A percentile compares a stretch with the other conserved stretches of the same genome.
phyloP scores from a whole-genome alignment of 2,797 vertebrate genomes.

The Furcifer pardalis region DNA sequence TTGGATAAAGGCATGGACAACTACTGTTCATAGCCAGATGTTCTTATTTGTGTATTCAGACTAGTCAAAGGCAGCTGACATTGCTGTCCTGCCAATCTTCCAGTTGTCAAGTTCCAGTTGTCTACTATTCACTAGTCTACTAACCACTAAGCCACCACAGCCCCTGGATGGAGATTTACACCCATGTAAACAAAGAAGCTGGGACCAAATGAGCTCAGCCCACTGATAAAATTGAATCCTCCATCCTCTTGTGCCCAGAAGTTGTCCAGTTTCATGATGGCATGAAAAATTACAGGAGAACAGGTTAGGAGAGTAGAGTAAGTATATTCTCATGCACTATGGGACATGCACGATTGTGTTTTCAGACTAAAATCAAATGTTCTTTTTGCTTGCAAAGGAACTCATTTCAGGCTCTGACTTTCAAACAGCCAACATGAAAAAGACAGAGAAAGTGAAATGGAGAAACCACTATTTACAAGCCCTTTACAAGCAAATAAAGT shows the following conservation, averaged over 20 bases:
- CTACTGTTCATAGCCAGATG: background rate
- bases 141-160: no score
- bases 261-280: background rate
- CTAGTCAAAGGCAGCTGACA: background rate
- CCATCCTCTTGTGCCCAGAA: background rate
- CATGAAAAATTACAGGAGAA: background rate
- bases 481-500: background rate
- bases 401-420: background rate
- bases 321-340: background rate
- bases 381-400: background rate
- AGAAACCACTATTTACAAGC: background rate
- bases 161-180: no score
- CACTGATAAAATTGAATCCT: no score
- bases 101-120: no score
- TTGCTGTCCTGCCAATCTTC: no score
- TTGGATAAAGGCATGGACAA: background rate
- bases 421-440: background rate
- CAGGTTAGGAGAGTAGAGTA: background rate
- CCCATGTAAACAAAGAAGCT: no score
- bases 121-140: no score
- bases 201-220: no score
- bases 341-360: background rate
- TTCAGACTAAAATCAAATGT: background rate
- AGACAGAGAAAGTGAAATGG: background rate
- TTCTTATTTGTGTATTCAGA: background rate